Evolutionary conservation across 2,888 invertebrate genomes (phyloP).

Genomic region (Diaperis boleti): DNA sequence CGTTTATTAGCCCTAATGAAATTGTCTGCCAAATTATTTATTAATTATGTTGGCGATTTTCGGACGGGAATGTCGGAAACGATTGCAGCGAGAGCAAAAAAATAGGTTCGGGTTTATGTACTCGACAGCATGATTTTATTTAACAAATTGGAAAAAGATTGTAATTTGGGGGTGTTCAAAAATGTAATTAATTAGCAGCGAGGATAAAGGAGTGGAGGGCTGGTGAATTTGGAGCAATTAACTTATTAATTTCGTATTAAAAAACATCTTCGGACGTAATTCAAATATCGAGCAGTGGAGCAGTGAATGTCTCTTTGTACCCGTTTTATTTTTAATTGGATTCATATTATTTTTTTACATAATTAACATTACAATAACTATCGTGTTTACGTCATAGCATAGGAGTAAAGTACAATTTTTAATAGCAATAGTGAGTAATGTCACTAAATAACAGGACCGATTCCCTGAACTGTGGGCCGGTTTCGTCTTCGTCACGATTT

Average conservation of each 20-base stretch:
- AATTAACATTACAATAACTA: too few relatives aligned
- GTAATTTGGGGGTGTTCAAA: background rate
- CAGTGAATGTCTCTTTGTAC: too few relatives aligned
- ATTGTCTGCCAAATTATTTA: slow-evolving; percentile 18
- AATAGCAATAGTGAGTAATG: too few relatives aligned
- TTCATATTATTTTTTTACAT: too few relatives aligned
- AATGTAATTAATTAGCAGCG: background rate
- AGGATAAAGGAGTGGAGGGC: too few relatives aligned
- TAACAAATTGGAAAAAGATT: slow-evolving; percentile 5
- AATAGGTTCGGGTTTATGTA: background rate
- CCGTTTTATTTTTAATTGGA: too few relatives aligned
- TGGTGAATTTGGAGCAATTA: too few relatives aligned
- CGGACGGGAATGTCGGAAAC: background rate
- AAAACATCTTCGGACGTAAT: background rate
- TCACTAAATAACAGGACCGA: too few relatives aligned
- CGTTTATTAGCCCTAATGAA: slow-evolving; percentile 23
- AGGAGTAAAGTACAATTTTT: too few relatives aligned
- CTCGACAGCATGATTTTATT: background rate
- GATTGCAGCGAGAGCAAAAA: background rate
- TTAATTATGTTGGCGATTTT: slow-evolving; percentile 22
- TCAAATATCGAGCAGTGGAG: background rate
- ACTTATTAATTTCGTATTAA: too few relatives aligned
- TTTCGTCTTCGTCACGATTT: too few relatives aligned
- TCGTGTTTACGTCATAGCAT: too few relatives aligned
- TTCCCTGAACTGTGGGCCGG: background rate